Evolutionary conservation across 37 sponge, comb jelly and placozoan species (phyloP).

Genomic region (Axinella damicornis): DNA sequence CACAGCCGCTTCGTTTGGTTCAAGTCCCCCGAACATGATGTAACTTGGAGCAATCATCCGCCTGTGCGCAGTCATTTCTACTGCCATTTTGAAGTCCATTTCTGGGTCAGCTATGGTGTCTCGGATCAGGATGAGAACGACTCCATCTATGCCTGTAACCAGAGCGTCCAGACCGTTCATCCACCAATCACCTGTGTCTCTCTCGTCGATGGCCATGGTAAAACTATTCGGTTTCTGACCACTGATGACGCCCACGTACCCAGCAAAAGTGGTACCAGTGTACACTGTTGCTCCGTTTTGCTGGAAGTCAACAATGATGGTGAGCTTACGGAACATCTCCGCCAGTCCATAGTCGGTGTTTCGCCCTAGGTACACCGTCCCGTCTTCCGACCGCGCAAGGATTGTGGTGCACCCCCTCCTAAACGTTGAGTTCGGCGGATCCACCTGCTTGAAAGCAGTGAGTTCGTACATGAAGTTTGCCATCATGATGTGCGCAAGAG

Average conservation of each 20-base stretch:
- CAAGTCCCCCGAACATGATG: conserved; percentile 79
- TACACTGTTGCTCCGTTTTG: conserved; percentile 61
- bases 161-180: conserved; percentile 61
- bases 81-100: conserved; percentile 43
- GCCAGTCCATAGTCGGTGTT: conserved; percentile 83
- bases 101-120: conserved; percentile 40
- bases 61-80: conserved; percentile 42
- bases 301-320: conserved; percentile 80
- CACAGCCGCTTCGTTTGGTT: conserved; percentile 78
- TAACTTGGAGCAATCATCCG: conserved; percentile 88
- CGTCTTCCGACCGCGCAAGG: conserved; percentile 71
- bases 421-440: no score
- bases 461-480: conserved; percentile 76
- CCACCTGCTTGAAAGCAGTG: conserved; percentile 31
- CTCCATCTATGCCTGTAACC: conserved; percentile 17
- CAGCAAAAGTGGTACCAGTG: conserved; percentile 81
- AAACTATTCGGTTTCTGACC: conserved; percentile 67
- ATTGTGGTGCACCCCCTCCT: conserved; percentile 83
- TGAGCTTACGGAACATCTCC: conserved; percentile 52
- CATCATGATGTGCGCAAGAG: conserved; percentile 29
- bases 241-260: conserved; percentile 82
- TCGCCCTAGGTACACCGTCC: conserved; percentile 79
- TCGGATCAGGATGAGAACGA: conserved; percentile 44
- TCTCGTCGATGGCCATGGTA: conserved; percentile 80
- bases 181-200: conserved; percentile 72